Base-by-base conservation (phyloP, 1,140 invertebrate genomes). In the Pollicipes pollicipes region DNA sequence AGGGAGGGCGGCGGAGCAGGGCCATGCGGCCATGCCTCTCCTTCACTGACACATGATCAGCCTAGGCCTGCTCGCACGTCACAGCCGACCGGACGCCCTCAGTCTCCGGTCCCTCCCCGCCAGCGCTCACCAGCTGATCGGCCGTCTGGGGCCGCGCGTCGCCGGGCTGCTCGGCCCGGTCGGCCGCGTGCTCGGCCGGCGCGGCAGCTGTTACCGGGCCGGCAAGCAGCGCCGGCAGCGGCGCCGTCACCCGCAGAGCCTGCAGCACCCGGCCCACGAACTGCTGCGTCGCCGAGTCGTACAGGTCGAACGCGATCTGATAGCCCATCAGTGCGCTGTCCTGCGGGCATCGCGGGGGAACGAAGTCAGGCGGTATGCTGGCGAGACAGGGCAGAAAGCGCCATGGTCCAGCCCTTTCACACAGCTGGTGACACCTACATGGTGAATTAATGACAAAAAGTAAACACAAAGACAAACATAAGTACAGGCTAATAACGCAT, bases 281-380 rank as follows among this genome's bases (percentile, higher is more conserved):
- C 78, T 98, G 94, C 82, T 99, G 97, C 0, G 95, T 98, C 0
- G 96, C 97, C 72, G 93, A 97, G 81, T 99, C 97, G 78, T 99
- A 99, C 73, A 99, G 83, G 85, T 99, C 97, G 83, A 99, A 99
- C 0, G 89, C 95, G 76, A 99, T 98, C 83, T 99, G 97, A 81
- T 97, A 98, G 0, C 93, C 95, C 93, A 98, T 98, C 8, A 98
- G 77, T 37, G 83, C 81, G 74, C 80, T 84, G 66, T 88, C 84
- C 72, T 75, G 69, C n/a, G 30, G n/a, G n/a, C n/a, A n/a, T n/a
- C n/a, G n/a, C n/a, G n/a, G n/a, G n/a, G n/a, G n/a, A n/a, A n/a
- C n/a, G n/a, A n/a, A n/a, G n/a, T n/a, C n/a, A n/a, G n/a, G n/a
- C n/a, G n/a, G n/a, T n/a, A n/a, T n/a, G n/a, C n/a, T n/a, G n/a